These are phyloP conservation scores for Marmota flaviventris DNA, from an alignment of 2,113 vertebrate species.

Conservation along the genomic window DNA sequence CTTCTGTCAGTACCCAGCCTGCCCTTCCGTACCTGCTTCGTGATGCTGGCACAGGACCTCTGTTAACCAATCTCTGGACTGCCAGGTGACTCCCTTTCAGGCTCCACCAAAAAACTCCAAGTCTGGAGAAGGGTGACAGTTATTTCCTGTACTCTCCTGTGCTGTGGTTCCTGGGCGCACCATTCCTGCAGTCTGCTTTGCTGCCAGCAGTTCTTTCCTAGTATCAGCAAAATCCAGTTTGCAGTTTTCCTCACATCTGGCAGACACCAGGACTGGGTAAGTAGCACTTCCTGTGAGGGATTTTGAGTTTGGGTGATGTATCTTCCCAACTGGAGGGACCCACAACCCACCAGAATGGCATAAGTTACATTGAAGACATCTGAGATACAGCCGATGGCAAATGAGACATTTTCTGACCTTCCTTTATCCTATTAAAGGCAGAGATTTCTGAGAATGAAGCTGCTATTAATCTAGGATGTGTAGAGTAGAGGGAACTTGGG, in stretches of 20 bases:
- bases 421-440: background rate
- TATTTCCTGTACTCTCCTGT: background rate
- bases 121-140: background rate
- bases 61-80: background rate
- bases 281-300: background rate
- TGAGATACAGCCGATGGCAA: background rate
- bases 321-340: background rate
- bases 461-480: background rate
- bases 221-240: background rate
- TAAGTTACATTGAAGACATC: background rate
- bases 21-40: background rate
- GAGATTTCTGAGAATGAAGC: background rate
- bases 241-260: background rate
- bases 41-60: background rate
- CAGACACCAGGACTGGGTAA: background rate
- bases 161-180: background rate
- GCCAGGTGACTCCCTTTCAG: background rate
- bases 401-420: background rate
- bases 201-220: background rate
- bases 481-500: background rate
- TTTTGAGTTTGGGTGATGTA: background rate
- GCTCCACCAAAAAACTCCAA: background rate
- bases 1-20: too few species aligned
- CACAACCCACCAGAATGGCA: background rate
- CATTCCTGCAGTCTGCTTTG: background rate